These are phyloP conservation scores for Mercenaria mercenaria DNA, from an alignment of 1,140 invertebrate genomes.

Conservation along the genomic window DNA sequence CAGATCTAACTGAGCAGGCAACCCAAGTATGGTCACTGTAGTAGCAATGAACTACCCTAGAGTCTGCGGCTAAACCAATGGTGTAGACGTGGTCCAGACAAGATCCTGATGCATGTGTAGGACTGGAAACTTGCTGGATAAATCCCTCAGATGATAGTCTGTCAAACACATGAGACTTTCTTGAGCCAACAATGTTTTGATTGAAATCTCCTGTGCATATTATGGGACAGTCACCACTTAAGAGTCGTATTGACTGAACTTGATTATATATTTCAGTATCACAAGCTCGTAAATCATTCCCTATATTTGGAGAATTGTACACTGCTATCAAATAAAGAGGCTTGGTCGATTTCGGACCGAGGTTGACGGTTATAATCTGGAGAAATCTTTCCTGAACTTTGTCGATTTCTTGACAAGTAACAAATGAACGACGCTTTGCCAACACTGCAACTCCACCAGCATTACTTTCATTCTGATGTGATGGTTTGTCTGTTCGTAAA, in stretches of 20 bases:
- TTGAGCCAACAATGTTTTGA: neutral
- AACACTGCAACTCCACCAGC: neutral
- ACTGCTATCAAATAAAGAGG: too few species aligned
- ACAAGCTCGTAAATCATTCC: neutral
- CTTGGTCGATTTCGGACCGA: too few species aligned
- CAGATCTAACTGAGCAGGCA: too few species aligned
- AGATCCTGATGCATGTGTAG: neutral
- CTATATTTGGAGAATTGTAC: neutral
- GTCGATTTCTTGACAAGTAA: neutral
- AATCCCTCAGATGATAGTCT: neutral
- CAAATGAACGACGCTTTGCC: neutral
- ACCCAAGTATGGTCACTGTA: conserved; percentile 2
- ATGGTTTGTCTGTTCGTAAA: neutral
- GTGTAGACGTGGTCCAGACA: neutral
- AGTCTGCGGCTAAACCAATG: neutral
- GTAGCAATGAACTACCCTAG: neutral
- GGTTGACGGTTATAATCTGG: neutral
- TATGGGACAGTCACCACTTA: too few species aligned
- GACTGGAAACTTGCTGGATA: neutral
- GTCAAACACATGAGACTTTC: neutral
- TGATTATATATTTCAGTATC: neutral
- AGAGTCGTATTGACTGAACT: neutral
- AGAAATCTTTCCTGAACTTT: neutral
- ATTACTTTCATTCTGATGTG: neutral
- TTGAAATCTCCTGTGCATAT: neutral